A percentile compares a stretch with the other conserved stretches of the same genome.
Evolutionary conservation across 2,797 vertebrate species (phyloP).

Genomic region (Chaetophractus vellerosus): DNA sequence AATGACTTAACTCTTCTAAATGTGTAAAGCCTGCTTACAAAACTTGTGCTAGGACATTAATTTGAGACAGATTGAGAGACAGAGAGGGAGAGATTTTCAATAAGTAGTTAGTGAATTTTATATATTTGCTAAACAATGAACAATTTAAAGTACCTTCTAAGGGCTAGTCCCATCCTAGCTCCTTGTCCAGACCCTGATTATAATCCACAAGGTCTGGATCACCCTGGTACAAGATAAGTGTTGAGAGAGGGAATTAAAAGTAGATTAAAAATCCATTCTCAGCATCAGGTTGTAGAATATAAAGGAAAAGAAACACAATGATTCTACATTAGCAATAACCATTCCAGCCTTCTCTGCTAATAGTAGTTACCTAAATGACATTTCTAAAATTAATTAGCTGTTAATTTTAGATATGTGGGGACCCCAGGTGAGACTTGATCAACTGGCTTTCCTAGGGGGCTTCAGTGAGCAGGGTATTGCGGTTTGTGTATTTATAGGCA

Average conservation of each 20-base stretch:
- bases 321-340: not conserved
- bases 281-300: not conserved
- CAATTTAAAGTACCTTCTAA: not conserved
- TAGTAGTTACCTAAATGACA: not conserved
- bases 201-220: not conserved
- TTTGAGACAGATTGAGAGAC: not conserved
- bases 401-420: not conserved
- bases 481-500: not conserved
- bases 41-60: not conserved
- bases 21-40: not conserved
- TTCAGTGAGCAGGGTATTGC: not conserved
- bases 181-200: not conserved
- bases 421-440: not conserved
- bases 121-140: not conserved
- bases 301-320: not conserved
- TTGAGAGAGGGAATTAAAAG: not conserved
- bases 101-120: not conserved
- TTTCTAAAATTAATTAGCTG: not conserved
- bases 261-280: not conserved
- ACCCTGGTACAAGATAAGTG: not conserved
- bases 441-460: not conserved
- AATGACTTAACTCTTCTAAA: not conserved
- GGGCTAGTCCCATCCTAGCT: not conserved
- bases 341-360: not conserved
- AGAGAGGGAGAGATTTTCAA: not conserved